Conservation (phyloP, 1,140 invertebrate genomes). For the Aphelinus atriplicis region DNA sequence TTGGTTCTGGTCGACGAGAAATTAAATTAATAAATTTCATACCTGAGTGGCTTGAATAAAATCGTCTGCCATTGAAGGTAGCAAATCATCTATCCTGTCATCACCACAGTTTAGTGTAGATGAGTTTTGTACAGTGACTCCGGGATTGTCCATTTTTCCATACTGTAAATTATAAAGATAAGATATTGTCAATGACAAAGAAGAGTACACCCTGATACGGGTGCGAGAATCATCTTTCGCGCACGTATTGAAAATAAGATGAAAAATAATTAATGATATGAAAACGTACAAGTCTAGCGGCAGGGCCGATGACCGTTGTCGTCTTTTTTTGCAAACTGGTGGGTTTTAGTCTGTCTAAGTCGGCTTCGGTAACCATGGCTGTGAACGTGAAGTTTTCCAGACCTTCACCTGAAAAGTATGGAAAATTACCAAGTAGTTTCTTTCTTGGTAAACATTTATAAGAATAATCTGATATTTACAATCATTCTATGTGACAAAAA, state of each 20-base stretch:
- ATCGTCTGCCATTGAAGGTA: background rate
- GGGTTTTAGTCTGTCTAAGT: constrained; percentile 9
- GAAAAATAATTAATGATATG: background rate
- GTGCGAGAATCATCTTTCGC: too few relatives aligned
- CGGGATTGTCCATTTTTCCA: background rate
- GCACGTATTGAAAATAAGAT: too few relatives aligned
- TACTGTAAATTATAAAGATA: constrained; percentile 14
- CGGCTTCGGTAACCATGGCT: constrained; percentile 8
- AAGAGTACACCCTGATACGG: background rate
- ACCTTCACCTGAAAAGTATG: constrained; percentile 1
- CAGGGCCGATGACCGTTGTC: background rate
- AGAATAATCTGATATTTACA: too few relatives aligned
- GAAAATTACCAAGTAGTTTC: too few relatives aligned
- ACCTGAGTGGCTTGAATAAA: background rate
- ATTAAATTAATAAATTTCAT: too few relatives aligned
- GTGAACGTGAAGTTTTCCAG: background rate
- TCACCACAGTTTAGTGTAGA: background rate
- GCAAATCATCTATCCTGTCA: background rate
- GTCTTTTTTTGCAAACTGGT: constrained; percentile 5
- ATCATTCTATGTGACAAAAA: too few relatives aligned
- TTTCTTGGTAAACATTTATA: too few relatives aligned
- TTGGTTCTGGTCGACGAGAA: too few relatives aligned
- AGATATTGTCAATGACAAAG: background rate
- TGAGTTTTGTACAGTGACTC: constrained; percentile 4
- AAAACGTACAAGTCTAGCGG: constrained; percentile 16